A percentile compares a stretch with the other conserved stretches of the same genome.
Conservation (phyloP, 2,113 vertebrate genomes). For the Mormoops blainvillei region DNA sequence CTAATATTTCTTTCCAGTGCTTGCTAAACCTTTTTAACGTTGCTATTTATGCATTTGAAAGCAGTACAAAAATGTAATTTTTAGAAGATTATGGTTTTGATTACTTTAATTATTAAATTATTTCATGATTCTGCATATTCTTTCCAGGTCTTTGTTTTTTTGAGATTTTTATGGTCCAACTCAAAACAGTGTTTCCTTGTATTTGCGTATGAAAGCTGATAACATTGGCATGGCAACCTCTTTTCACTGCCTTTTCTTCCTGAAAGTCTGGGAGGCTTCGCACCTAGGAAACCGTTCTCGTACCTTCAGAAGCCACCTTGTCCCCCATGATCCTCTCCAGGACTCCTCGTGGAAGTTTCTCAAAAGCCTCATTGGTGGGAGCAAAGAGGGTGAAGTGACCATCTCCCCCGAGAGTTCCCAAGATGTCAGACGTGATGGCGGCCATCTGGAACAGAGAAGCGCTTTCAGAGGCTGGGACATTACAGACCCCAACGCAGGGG, state of each 20-base stretch:
- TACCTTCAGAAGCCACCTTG: constrained; percentile 91
- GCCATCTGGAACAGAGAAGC: constrained; percentile 81
- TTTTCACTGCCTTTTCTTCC: background rate
- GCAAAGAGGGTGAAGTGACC: constrained; percentile 96
- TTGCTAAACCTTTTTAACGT: background rate
- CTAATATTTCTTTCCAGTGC: background rate
- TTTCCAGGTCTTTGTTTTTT: background rate
- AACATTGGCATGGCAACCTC: background rate
- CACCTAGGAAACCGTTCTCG: background rate
- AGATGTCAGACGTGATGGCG: constrained; percentile 82
- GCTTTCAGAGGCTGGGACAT: background rate
- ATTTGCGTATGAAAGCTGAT: background rate
- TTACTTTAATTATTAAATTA: background rate
- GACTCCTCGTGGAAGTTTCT: constrained; percentile 85
- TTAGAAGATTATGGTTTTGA: background rate
- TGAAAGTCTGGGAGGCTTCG: background rate
- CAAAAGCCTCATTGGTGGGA: constrained; percentile 95
- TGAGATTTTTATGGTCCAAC: background rate
- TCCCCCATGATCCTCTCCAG: constrained; percentile 90
- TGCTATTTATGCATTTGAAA: background rate
- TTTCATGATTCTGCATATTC: background rate
- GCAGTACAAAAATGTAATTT: background rate
- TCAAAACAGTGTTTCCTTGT: background rate
- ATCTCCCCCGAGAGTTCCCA: constrained; percentile 87
- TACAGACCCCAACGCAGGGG: background rate